These are phyloP conservation scores for Xenops minutus DNA, from an alignment of 2,797 vertebrate species.

Conservation along the genomic window DNA sequence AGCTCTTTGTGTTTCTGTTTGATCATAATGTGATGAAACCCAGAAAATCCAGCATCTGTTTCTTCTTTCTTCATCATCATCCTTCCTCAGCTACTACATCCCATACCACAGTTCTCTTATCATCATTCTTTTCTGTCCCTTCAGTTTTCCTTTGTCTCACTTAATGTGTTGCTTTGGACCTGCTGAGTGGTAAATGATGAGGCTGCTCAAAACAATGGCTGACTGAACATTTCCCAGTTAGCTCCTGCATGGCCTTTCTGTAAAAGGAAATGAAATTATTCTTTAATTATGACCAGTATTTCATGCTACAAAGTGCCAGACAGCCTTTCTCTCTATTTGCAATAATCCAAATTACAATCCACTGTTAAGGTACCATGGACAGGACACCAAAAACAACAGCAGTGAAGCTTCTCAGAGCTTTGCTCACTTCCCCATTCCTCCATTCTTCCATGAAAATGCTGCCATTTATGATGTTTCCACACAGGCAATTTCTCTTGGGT, in stretches of 20 bases:
- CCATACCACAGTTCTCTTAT: neutral
- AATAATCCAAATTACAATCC: neutral
- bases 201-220: neutral
- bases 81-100: neutral
- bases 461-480: neutral
- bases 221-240: neutral
- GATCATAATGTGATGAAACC: neutral
- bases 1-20: neutral
- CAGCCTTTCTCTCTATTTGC: neutral
- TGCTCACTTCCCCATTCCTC: neutral
- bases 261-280: slow-evolving; percentile 11
- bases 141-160: neutral
- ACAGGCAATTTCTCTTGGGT: neutral
- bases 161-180: neutral
- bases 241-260: neutral
- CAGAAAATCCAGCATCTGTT: neutral
- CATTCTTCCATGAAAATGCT: neutral
- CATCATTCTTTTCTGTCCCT: neutral
- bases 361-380: neutral
- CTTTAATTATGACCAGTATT: neutral
- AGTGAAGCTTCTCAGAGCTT: neutral
- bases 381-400: neutral
- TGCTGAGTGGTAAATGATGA: neutral
- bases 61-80: neutral
- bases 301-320: neutral